These are phyloP conservation scores for Artemia franciscana DNA, from an alignment of 1,140 invertebrate genomes.

Conservation along the genomic window DNA sequence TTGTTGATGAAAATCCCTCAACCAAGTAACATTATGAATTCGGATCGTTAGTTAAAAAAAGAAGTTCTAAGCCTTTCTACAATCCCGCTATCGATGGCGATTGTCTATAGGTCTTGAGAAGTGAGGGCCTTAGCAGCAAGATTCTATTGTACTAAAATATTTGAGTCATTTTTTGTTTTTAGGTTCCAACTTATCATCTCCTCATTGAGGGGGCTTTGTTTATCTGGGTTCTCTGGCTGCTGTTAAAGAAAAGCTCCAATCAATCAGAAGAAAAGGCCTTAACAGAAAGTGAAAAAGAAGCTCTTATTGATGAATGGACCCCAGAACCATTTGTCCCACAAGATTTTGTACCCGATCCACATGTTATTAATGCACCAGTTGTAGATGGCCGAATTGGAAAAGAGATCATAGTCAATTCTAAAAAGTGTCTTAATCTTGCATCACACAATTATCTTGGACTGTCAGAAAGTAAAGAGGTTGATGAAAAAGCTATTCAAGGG, in stretches of 20 bases:
- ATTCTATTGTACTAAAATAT: too few species aligned
- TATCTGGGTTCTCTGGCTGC: constrained; percentile 31
- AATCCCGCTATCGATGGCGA: too few species aligned
- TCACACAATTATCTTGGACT: constrained; percentile 67
- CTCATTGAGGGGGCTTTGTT: constrained; percentile 29
- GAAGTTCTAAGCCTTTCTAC: too few species aligned
- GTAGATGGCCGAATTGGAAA: constrained; percentile 34
- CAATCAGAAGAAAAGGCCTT: constrained; percentile 21
- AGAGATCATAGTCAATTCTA: constrained; percentile 37
- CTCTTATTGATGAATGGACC: constrained; percentile 40
- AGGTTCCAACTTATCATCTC: constrained; percentile 33
- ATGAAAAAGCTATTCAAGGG: constrained; percentile 41
- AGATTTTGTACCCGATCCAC: constrained; percentile 28
- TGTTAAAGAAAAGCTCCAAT: constrained; percentile 28
- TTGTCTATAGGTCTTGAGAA: too few species aligned
- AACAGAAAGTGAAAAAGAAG: constrained; percentile 36
- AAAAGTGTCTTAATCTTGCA: constrained; percentile 50
- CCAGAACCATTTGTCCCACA: constrained; percentile 46
- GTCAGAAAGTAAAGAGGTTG: constrained; percentile 34
- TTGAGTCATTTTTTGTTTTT: constrained; percentile 14
- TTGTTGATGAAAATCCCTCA: too few species aligned
- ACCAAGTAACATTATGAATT: too few species aligned
- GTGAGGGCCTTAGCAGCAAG: too few species aligned
- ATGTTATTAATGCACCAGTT: constrained; percentile 26
- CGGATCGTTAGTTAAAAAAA: too few species aligned